Base-by-base conservation (phyloP, 2,888 invertebrate genomes). In the Chrysina gloriosa region DNA sequence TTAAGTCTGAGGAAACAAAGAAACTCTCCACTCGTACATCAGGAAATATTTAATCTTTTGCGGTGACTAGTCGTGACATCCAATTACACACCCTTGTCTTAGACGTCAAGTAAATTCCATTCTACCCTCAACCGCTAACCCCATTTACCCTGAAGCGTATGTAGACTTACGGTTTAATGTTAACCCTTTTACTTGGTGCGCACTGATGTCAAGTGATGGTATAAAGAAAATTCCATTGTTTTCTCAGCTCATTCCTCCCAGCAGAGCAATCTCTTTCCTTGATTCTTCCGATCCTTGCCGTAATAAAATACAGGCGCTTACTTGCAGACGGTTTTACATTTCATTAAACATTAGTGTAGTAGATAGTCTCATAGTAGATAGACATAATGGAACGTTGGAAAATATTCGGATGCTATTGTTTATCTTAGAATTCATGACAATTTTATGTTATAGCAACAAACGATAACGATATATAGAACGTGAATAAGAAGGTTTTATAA, bases 271-370 rank as follows among this genome's bases (percentile, higher is more conserved):
- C 76, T 76, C 75, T 76, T 61, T 76, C 76, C 74, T 74, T 73
- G 75, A 74, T 77, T 78, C 77, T 77, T 76, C 76, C 76, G 77
- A 78, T 78, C 77, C 77, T 77, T 77, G 74, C 72, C 73, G 77
- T 74, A 76, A 75, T 80, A 78, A 79, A 79, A 78, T 76, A 76
- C 78, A 77, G 74, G 76, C 77, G 76, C 76, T 76, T 75, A 75
- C 77, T 72, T 71, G 71, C 75, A 76, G 78, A 76, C 77, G 75
- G 58, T 78, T 79, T 80, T 78, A 79, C 78, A 78, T 79, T 79
- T 79, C 79, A 79, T 79, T 79, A 78, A 76, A 75, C 75, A 76
- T 75, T 74, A 73, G 71, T 73, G 68, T 68, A 42, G 58, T 27
- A 72, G 72, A 74, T 73, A 74, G 73, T 73, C 66, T 19, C 19